Conservation (phyloP, 2,797 vertebrate genomes). For the Australoheros facetus region DNA sequence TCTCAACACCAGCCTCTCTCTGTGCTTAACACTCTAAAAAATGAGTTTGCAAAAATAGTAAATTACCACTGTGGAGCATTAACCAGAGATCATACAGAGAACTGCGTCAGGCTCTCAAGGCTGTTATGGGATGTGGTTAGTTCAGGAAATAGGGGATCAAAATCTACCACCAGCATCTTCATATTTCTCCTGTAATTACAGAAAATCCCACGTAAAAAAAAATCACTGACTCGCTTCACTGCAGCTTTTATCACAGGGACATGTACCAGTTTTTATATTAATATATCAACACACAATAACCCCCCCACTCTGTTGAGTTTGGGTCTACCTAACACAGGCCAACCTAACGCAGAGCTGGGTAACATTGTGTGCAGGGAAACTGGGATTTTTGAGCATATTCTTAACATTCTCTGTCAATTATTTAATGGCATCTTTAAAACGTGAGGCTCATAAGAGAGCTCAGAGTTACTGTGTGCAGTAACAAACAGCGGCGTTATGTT, state of each 20-base stretch:
- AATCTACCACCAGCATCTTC: not conserved
- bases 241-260: not conserved
- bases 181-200: not conserved
- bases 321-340: not conserved
- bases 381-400: not conserved
- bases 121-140: not conserved
- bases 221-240: not conserved
- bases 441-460: not conserved
- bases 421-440: not conserved
- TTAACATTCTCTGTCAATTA: not conserved
- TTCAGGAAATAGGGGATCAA: not conserved
- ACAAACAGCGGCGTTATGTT: not conserved
- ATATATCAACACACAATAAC: rapidly evolving
- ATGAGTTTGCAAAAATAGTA: not conserved
- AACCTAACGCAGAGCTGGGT: not conserved
- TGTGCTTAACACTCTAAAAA: not conserved
- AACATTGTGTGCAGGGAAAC: not conserved
- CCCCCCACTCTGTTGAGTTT: not conserved
- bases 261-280: not conserved
- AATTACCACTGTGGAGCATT: rapidly evolving
- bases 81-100: not conserved
- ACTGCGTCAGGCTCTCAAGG: not conserved
- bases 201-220: not conserved
- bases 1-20: not conserved
- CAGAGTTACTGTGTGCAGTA: not conserved